Evolutionary conservation across 2,888 invertebrate genomes (phyloP), one percentile per base, ranked within the genome.

Genomic region (Gari tellinella): DNA sequence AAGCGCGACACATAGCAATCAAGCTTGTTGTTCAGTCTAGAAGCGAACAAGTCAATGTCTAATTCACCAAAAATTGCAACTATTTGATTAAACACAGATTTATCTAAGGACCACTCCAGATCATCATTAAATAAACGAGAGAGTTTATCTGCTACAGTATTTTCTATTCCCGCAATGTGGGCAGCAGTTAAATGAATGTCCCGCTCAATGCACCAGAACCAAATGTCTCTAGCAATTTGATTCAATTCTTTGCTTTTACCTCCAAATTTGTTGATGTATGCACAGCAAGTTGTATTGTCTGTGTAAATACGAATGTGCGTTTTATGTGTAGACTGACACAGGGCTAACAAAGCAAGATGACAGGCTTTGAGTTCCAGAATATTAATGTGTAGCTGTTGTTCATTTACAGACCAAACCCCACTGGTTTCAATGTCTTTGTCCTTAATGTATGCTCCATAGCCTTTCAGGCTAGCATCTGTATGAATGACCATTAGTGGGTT

Each of bases 111-210:
- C 78, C 78, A 73, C 49, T 78, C 78, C 10, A 74, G 48, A 38
- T 74, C 78, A 56, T 66, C 61, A 60, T 70, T 73, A 3, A 63
- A 21, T 19, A 31, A 53, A 8, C 73, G 19, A 7, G 73, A 78
- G 15, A 66, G 26, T 37, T 45, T 40, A 38, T 74, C 78, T 14
- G 73, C 78, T 38, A 64, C 55, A 12, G 19, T 15, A 43, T 74
- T 79, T 2, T 45, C 2, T 26, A 25, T 51, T 15, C 67, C 78
- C 2, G 67, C 61, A 8, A 79, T n/a, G 63, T 68, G 72, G 8
- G 61, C 55, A 2, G 63, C 74, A 41, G 51, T 62, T 1, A 79
- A 19, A 40, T 53, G 57, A 31, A 65, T 48, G 3, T 56, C 48
- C n/a, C 19, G 31, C 1, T 45, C 48, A 8, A 66, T 62, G 23